Evolutionary conservation across 2,888 invertebrate species (phyloP).

Genomic region (Piscicola geometra): DNA sequence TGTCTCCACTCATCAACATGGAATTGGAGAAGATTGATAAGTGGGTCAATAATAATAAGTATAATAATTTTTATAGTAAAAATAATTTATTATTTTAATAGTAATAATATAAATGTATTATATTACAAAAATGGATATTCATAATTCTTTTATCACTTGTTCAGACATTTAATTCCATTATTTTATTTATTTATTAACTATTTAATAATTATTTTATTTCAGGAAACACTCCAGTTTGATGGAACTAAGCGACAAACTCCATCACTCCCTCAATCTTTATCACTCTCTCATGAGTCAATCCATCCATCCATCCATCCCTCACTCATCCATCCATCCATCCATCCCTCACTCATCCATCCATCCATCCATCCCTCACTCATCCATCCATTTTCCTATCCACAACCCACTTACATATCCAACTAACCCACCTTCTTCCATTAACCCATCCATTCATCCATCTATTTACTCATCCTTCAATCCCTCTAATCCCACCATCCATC

Average conservation of each 20-base stretch:
- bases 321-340: not conserved
- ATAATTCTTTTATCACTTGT: not conserved
- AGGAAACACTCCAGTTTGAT: constrained; percentile 82
- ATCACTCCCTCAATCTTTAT: constrained; percentile 87
- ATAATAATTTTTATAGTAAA: too few relatives aligned
- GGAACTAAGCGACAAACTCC: constrained; percentile 78
- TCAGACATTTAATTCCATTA: not conserved
- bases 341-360: not conserved
- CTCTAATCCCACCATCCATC: not conserved
- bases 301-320: constrained; percentile 8
- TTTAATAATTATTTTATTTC: not conserved
- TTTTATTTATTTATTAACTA: not conserved
- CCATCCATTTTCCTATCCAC: too few relatives aligned
- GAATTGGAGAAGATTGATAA: constrained; percentile 73
- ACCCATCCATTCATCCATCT: not conserved
- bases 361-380: not conserved
- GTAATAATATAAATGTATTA: too few relatives aligned
- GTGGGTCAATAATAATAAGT: constrained; percentile 41
- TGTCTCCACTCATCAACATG: constrained; percentile 88
- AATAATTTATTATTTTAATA: too few relatives aligned
- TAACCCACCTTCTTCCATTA: too few relatives aligned
- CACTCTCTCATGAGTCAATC: constrained; percentile 75
- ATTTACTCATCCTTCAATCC: too few relatives aligned
- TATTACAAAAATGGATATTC: too few relatives aligned
- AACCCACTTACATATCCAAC: too few relatives aligned